These are phyloP conservation scores for Mycalesis mineus DNA, from an alignment of 2,888 invertebrate genomes.

Conservation along the genomic window DNA sequence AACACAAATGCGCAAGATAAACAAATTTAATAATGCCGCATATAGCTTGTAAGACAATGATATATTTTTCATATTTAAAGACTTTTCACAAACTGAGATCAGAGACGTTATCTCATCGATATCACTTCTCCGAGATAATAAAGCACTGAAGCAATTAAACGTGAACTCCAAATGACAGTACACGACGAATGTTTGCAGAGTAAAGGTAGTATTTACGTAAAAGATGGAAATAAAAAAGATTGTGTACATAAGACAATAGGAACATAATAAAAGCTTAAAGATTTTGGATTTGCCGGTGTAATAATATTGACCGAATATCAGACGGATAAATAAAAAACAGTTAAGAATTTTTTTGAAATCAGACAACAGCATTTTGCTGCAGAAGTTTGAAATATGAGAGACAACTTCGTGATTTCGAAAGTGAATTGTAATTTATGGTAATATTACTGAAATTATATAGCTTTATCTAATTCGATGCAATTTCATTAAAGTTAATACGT, in stretches of 20 bases:
- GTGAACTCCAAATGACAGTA: background rate
- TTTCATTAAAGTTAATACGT: too few relatives aligned
- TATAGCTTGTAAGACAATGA: constrained; percentile 1
- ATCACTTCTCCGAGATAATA: background rate
- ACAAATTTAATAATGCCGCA: background rate
- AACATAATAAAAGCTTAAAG: background rate
- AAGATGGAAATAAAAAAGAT: background rate
- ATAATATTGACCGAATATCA: background rate
- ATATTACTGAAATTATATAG: too few relatives aligned
- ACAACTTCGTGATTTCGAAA: too few relatives aligned
- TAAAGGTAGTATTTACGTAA: background rate
- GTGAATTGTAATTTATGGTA: too few relatives aligned
- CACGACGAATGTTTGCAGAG: background rate
- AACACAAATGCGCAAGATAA: background rate
- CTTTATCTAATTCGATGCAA: too few relatives aligned
- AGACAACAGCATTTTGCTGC: background rate
- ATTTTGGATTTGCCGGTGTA: constrained; percentile 2
- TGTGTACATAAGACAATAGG: background rate
- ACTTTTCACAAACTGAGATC: background rate
- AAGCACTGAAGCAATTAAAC: background rate
- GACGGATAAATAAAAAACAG: background rate
- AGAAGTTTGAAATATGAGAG: too few relatives aligned
- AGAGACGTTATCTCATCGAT: background rate
- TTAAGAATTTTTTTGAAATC: background rate
- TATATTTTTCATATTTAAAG: background rate